These are phyloP conservation scores for Chaetophractus vellerosus DNA, from an alignment of 2,797 vertebrate species.

Conservation along the genomic window DNA sequence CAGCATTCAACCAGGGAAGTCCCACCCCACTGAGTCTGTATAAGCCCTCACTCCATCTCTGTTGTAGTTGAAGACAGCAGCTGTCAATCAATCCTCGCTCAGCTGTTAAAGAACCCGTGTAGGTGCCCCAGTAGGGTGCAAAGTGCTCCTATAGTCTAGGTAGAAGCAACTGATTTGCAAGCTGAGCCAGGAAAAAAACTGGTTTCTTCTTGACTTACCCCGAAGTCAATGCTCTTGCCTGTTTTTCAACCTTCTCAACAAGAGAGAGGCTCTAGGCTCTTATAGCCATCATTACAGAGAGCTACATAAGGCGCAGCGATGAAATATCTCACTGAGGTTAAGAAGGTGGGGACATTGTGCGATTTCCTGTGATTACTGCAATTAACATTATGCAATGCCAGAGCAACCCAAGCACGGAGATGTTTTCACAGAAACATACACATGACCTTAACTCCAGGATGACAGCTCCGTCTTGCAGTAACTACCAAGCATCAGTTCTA, in stretches of 20 bases:
- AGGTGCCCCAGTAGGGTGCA: conserved; percentile 56
- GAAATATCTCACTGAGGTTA: not conserved
- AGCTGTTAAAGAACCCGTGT: conserved; percentile 39
- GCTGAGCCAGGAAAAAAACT: not conserved
- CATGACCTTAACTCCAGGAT: not conserved
- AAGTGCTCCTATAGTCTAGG: conserved; percentile 44
- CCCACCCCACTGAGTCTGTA: conserved; percentile 71
- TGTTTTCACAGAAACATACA: not conserved
- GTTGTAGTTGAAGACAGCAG: conserved; percentile 46
- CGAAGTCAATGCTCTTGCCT: not conserved
- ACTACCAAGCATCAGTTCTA: not conserved
- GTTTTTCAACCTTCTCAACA: not conserved
- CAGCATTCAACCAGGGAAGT: conserved; percentile 63
- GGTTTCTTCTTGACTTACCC: conserved; percentile 35
- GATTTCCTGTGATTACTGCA: not conserved
- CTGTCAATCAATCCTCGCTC: conserved; percentile 77
- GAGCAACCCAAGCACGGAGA: not conserved
- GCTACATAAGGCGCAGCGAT: not conserved
- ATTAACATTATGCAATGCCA: not conserved
- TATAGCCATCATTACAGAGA: not conserved
- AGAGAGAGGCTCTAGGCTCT: not conserved
- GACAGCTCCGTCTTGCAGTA: not conserved
- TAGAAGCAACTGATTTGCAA: conserved; percentile 56
- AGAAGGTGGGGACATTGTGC: not conserved
- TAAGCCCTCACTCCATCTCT: conserved; percentile 62